These are phyloP conservation scores for Hermatobates lingyangjiaoensis DNA, from an alignment of 1,140 invertebrate species.

Conservation along the genomic window DNA sequence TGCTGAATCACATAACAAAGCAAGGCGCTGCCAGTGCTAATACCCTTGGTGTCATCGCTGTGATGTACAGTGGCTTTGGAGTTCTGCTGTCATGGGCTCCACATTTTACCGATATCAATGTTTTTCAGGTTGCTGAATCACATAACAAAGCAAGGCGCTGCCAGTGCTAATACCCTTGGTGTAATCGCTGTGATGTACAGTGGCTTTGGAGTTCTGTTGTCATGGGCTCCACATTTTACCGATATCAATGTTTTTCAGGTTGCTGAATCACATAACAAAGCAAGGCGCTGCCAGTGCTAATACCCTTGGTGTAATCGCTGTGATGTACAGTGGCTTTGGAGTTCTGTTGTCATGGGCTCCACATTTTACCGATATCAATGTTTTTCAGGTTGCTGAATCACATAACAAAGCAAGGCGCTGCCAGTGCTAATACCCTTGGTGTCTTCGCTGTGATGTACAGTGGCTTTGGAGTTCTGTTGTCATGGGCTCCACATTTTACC, in stretches of 20 bases:
- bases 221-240: slow-evolving; percentile 35
- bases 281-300: slow-evolving; percentile 78
- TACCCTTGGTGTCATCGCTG: slow-evolving; percentile 69
- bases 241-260: slow-evolving; percentile 27
- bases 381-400: slow-evolving; percentile 64
- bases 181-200: slow-evolving; percentile 84
- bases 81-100: slow-evolving; percentile 58
- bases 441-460: slow-evolving; percentile 84
- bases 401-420: slow-evolving; percentile 81
- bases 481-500: slow-evolving; percentile 35
- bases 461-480: slow-evolving; percentile 68
- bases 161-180: slow-evolving; percentile 73
- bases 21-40: slow-evolving; percentile 78
- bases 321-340: slow-evolving; percentile 84
- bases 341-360: slow-evolving; percentile 58
- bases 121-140: slow-evolving; percentile 64
- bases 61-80: slow-evolving; percentile 84
- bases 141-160: slow-evolving; percentile 81
- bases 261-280: slow-evolving; percentile 87
- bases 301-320: slow-evolving; percentile 69
- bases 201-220: slow-evolving; percentile 68
- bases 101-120: slow-evolving; percentile 9
- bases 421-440: slow-evolving; percentile 73
- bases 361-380: slow-evolving; percentile 9
- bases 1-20: slow-evolving; percentile 87